Conservation (phyloP, 2,797 vertebrate genomes). For the Ara ararauna region DNA sequence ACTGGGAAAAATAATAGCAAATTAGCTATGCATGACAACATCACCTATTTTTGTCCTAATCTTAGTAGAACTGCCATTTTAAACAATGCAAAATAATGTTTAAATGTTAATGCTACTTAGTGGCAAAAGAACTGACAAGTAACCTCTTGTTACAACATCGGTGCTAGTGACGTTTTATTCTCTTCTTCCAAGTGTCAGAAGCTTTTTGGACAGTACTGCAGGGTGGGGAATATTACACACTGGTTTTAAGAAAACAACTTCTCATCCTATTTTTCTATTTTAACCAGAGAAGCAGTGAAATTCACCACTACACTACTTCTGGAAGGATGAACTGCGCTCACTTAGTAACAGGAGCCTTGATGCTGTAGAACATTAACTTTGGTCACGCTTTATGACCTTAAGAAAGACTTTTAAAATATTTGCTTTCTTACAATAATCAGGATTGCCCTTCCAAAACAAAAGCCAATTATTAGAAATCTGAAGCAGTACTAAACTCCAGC, state of each 20-base stretch:
- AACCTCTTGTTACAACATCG: neutral
- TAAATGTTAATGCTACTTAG: conserved; percentile 53
- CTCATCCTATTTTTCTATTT: neutral
- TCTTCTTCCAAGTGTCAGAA: neutral
- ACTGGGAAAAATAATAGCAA: neutral
- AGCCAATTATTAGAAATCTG: neutral
- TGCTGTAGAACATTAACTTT: neutral
- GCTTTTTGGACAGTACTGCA: neutral
- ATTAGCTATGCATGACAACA: conserved; percentile 14
- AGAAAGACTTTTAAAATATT: neutral
- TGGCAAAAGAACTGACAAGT: neutral
- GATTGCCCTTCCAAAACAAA: neutral
- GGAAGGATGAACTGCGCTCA: neutral
- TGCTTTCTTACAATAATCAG: neutral
- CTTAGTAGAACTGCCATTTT: conserved; percentile 28
- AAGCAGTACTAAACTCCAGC: neutral
- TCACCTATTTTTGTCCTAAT: conserved; percentile 30
- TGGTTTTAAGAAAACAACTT: neutral
- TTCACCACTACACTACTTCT: neutral
- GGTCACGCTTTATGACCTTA: neutral
- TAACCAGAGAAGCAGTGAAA: neutral
- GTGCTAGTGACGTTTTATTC: neutral
- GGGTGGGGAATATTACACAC: neutral
- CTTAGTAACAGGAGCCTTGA: neutral
- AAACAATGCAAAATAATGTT: conserved; percentile 18